Conservation (phyloP, 2,113 vertebrate species). For the Tragelaphus imberbis region DNA sequence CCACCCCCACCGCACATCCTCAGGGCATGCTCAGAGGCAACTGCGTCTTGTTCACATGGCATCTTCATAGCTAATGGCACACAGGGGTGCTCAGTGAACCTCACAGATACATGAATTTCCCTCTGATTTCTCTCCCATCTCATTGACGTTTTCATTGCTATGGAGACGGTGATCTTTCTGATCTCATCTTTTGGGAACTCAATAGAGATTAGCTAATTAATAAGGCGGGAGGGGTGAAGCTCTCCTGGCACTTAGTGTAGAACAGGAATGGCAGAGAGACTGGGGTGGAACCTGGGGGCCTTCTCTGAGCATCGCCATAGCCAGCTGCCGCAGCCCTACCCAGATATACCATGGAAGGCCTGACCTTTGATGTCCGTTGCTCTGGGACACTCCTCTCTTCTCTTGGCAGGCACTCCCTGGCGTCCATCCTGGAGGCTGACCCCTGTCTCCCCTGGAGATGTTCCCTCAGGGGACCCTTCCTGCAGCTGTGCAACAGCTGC, state of each 20-base stretch:
- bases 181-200: conserved; percentile 43
- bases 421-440: not conserved
- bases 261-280: not conserved
- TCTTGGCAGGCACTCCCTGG: not conserved
- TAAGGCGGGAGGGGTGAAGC: not conserved
- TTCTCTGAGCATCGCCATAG: not conserved
- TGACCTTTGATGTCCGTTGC: not conserved
- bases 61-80: not conserved
- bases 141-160: not conserved
- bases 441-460: not conserved
- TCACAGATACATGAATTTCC: not conserved
- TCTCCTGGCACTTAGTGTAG: not conserved
- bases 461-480: not conserved
- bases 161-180: not conserved
- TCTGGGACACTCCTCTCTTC: not conserved
- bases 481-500: not conserved
- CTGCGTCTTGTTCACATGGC: accelerated
- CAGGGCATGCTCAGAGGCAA: not conserved
- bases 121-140: not conserved
- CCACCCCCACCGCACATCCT: not conserved
- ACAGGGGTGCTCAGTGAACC: not conserved
- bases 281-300: not conserved
- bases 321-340: not conserved
- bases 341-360: not conserved
- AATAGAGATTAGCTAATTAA: conserved; percentile 50